Percentiles rank a stretch among this genome's conserved stretches.
Evolutionary conservation across 2,113 vertebrate species (phyloP).

Genomic region (Furnarius figulus): DNA sequence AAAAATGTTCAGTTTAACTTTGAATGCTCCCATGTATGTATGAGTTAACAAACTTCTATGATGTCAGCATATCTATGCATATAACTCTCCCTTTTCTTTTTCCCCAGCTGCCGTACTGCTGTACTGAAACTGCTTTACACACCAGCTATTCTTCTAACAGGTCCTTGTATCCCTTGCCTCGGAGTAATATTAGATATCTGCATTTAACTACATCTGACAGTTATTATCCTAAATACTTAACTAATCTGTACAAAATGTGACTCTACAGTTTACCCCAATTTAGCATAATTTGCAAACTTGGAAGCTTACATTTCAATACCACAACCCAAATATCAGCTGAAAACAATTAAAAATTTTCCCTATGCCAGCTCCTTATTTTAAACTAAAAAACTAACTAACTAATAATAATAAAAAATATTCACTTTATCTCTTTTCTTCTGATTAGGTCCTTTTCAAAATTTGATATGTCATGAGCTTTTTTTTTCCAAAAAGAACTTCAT

Average conservation of each 20-base stretch:
- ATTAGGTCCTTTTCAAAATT: background rate
- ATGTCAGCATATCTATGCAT: background rate
- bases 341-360: background rate
- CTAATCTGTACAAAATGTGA: background rate
- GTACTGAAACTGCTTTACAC: background rate
- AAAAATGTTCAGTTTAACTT: background rate
- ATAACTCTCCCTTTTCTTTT: background rate
- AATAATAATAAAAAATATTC: too few species aligned
- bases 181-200: background rate
- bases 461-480: background rate
- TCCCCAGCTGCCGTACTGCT: background rate
- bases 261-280: background rate
- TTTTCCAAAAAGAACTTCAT: background rate
- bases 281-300: background rate
- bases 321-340: background rate
- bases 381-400: background rate
- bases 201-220: background rate
- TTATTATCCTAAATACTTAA: background rate
- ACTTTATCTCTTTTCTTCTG: background rate
- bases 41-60: background rate
- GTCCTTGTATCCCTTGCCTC: background rate
- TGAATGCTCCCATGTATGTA: background rate
- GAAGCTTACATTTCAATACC: background rate
- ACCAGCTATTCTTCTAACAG: background rate
- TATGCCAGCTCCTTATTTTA: background rate